phyloP scores from a whole-genome alignment of 2,113 vertebrate genomes.

The Pseudopipra pipra region DNA sequence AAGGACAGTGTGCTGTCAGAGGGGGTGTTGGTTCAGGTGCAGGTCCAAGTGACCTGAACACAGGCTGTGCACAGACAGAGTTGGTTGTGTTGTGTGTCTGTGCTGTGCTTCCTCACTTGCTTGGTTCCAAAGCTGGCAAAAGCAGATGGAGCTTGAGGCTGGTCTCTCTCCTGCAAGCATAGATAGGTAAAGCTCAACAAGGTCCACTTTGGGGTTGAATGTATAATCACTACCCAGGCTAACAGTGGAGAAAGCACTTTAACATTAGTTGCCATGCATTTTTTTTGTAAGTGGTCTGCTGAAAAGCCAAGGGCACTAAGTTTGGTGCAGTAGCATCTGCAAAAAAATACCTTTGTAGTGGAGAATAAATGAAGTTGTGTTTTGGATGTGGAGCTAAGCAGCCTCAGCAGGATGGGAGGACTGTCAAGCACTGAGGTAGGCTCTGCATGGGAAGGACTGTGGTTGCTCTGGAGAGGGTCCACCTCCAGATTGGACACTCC shows the following conservation, averaged over 20 bases:
- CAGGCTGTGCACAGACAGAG: background rate
- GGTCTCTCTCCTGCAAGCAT: background rate
- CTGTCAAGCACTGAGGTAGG: background rate
- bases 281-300: background rate
- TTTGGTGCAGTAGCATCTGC: background rate
- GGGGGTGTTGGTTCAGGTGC: background rate
- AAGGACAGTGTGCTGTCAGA: background rate
- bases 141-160: background rate
- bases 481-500: background rate
- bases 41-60: background rate
- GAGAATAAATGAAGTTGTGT: background rate
- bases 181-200: background rate
- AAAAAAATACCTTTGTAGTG: background rate
- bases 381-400: background rate
- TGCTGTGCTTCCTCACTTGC: rapidly evolving
- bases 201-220: background rate
- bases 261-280: rapidly evolving
- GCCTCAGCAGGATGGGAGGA: background rate
- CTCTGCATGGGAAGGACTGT: background rate
- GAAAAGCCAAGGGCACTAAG: background rate
- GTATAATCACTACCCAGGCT: background rate
- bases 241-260: background rate
- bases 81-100: background rate
- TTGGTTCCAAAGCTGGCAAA: background rate
- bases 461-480: background rate